These are phyloP conservation scores for Gasteruption jaculator DNA, from an alignment of 2,888 invertebrate species.

Conservation along the genomic window DNA sequence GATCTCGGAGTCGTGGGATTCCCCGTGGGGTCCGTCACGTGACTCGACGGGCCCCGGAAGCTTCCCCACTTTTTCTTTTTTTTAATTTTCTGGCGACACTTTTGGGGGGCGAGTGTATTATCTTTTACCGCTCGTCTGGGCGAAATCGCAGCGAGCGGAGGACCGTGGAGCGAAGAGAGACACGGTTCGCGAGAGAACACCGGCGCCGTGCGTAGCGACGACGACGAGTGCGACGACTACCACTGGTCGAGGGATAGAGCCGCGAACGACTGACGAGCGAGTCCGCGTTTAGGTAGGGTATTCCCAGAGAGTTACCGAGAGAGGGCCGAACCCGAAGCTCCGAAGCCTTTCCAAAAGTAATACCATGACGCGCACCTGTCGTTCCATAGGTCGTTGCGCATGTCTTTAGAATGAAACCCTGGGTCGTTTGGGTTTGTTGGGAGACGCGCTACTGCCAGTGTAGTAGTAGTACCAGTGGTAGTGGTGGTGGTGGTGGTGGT, in stretches of 20 bases:
- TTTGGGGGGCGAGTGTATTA: too few species aligned
- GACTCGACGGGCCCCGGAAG: too few species aligned
- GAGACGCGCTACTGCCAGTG: slow-evolving; percentile 21
- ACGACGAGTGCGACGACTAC: slow-evolving; percentile 13
- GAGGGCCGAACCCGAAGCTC: too few species aligned
- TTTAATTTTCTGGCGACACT: too few species aligned
- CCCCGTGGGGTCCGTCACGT: too few species aligned
- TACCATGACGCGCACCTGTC: slow-evolving; percentile 47
- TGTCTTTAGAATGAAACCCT: slow-evolving; percentile 24
- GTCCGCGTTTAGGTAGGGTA: too few species aligned
- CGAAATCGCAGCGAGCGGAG: neutral
- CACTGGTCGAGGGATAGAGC: slow-evolving; percentile 37
- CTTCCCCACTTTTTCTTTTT: too few species aligned
- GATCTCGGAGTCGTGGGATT: too few species aligned
- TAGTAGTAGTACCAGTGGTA: too few species aligned
- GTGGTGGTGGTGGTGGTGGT: too few species aligned
- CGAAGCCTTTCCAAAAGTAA: too few species aligned
- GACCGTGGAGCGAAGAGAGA: neutral
- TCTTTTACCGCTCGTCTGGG: neutral
- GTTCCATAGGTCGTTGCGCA: slow-evolving; percentile 41
- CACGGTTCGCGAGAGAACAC: neutral
- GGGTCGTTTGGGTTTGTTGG: slow-evolving; percentile 16
- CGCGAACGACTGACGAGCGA: slow-evolving; percentile 38
- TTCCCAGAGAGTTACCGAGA: too few species aligned
- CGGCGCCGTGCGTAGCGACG: slow-evolving; percentile 7